Evolutionary conservation across 2,797 vertebrate genomes (phyloP).

Genomic region (Phataginus tricuspis): DNA sequence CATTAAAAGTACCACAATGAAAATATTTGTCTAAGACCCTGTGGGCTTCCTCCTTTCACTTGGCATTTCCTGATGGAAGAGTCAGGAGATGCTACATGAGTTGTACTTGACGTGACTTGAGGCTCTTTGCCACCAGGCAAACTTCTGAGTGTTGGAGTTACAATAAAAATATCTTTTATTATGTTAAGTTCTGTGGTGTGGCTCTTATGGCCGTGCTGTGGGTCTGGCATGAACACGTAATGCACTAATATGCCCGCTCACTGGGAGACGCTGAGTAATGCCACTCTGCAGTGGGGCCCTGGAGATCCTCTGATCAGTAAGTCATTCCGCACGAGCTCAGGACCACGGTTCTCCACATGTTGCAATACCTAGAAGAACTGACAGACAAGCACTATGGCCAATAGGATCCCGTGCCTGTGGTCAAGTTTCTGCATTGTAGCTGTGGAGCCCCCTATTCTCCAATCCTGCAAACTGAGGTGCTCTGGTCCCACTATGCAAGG

Average conservation of each 20-base stretch:
- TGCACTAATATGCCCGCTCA: neutral
- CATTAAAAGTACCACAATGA: conserved; percentile 62
- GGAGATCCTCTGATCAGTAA: neutral
- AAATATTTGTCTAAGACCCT: conserved; percentile 70
- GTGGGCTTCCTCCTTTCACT: conserved; percentile 52
- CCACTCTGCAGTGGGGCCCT: neutral
- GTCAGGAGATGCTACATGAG: conserved; percentile 16
- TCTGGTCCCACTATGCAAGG: neutral
- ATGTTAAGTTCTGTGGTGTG: neutral
- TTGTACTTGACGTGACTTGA: neutral
- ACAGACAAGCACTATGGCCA: neutral
- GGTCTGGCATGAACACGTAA: neutral
- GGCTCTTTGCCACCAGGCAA: conserved; percentile 54
- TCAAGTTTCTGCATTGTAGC: neutral
- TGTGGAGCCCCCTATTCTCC: neutral
- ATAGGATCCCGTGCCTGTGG: neutral
- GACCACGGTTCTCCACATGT: fast-evolving
- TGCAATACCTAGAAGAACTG: neutral
- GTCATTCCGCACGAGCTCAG: neutral
- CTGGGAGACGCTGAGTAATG: neutral
- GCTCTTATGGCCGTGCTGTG: neutral
- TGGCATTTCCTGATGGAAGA: conserved; percentile 57
- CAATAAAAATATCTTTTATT: conserved; percentile 36
- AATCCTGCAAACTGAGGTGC: neutral
- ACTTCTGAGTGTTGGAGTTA: conserved; percentile 52